phyloP scores from a whole-genome alignment of 2,888 invertebrate species.

The Deilephila elpenor region DNA sequence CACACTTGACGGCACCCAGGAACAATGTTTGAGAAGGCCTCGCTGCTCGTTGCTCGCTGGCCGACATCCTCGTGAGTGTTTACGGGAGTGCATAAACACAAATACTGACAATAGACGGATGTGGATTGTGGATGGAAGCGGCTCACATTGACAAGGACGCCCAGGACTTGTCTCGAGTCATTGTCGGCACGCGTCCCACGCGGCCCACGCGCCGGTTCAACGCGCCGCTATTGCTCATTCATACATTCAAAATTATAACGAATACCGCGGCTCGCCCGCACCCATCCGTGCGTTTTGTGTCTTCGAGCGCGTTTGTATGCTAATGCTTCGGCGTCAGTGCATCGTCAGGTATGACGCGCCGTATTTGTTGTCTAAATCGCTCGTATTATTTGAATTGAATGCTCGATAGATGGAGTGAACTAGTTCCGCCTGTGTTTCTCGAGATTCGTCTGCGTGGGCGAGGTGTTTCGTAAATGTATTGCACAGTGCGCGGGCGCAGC shows the following conservation, averaged over 20 bases:
- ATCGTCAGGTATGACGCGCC: constrained; percentile 77
- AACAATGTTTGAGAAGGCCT: constrained; percentile 47
- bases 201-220: constrained; percentile 57
- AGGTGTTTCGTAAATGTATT: constrained; percentile 74
- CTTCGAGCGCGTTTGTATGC: constrained; percentile 82
- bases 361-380: constrained; percentile 82
- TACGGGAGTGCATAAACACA: constrained; percentile 80
- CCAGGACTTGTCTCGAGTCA: constrained; percentile 81
- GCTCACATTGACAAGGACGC: constrained; percentile 85
- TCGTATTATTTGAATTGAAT: constrained; percentile 84
- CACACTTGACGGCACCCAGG: no score
- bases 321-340: constrained; percentile 80
- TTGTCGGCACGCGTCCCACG: constrained; percentile 81
- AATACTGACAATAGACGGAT: constrained; percentile 84
- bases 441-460: constrained; percentile 71
- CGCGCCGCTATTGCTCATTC: constrained; percentile 81
- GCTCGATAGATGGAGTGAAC: constrained; percentile 80
- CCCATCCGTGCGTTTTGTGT: constrained; percentile 74
- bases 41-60: constrained; percentile 46
- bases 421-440: constrained; percentile 74
- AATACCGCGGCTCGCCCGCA: constrained; percentile 77
- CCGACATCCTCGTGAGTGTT: constrained; percentile 71
- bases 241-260: constrained; percentile 84
- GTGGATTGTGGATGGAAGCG: constrained; percentile 83
- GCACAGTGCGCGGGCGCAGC: constrained; percentile 69